These are phyloP conservation scores for Drosophila micromelanica DNA, from an alignment of 1,140 invertebrate genomes.

Conservation along the genomic window DNA sequence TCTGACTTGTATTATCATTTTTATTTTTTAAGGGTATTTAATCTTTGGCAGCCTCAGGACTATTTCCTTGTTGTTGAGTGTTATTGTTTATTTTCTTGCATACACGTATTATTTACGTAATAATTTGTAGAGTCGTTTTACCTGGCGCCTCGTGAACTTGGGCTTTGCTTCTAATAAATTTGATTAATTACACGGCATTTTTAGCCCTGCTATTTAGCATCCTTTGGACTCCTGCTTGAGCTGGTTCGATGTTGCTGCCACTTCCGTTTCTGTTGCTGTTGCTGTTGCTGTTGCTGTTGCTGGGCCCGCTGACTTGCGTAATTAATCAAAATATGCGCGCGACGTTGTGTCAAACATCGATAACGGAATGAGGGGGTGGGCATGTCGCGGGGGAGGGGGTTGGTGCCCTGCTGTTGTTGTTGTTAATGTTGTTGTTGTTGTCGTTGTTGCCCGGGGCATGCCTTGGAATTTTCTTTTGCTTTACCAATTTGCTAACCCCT, in stretches of 20 bases:
- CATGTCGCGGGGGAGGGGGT: no score
- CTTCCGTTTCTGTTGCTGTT: slow-evolving; percentile 8
- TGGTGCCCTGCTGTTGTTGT: slow-evolving; percentile 37
- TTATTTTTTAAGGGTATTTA: background rate
- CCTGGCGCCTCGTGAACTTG: slow-evolving; percentile 7
- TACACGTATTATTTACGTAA: background rate
- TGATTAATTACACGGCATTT: slow-evolving; percentile 74
- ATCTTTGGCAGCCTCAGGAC: background rate
- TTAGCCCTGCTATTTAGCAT: slow-evolving; percentile 47
- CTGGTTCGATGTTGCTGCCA: background rate
- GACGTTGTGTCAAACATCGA: slow-evolving; percentile 39
- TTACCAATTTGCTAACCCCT: slow-evolving; percentile 56
- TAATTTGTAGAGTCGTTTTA: slow-evolving; percentile 10
- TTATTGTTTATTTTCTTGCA: slow-evolving; percentile 1
- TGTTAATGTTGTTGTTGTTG: slow-evolving; percentile 2
- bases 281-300: slow-evolving; percentile 14
- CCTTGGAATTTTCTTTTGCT: slow-evolving; percentile 70
- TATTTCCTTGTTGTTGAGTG: background rate
- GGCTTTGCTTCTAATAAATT: slow-evolving; percentile 62
- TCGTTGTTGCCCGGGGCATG: slow-evolving; percentile 41
- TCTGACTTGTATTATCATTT: no score
- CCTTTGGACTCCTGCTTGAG: background rate
- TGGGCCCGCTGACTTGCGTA: slow-evolving; percentile 38
- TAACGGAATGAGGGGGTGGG: background rate
- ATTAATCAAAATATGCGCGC: slow-evolving; percentile 75